These are phyloP conservation scores for Synergus gifuensis DNA, from an alignment of 2,888 invertebrate species.

Conservation along the genomic window DNA sequence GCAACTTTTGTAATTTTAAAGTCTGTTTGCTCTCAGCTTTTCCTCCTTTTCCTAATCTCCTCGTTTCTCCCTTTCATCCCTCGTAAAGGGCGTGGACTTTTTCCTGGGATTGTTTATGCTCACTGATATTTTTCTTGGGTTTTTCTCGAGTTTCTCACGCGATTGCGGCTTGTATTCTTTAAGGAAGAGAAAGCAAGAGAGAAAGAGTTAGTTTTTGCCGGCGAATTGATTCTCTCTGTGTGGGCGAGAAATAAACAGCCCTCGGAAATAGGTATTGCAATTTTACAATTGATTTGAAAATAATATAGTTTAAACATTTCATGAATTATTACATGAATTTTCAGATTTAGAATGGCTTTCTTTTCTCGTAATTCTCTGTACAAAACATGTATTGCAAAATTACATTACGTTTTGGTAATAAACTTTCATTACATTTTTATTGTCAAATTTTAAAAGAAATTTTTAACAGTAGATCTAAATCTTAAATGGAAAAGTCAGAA, in stretches of 20 bases:
- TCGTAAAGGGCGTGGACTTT: conserved; percentile 13
- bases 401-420: too few relatives aligned
- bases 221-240: conserved; percentile 3
- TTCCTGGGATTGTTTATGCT: conserved; percentile 33
- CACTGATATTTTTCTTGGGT: conserved; percentile 5
- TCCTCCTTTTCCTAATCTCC: conserved; percentile 37
- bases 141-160: neutral
- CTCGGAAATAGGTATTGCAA: neutral
- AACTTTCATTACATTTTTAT: too few relatives aligned
- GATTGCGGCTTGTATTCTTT: neutral
- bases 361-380: too few relatives aligned
- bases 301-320: neutral
- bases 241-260: neutral
- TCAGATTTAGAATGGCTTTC: too few relatives aligned
- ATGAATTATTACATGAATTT: neutral
- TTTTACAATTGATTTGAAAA: neutral
- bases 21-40: conserved; percentile 29
- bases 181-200: neutral
- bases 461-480: too few relatives aligned
- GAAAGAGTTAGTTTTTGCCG: neutral
- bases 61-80: conserved; percentile 25
- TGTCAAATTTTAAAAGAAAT: too few relatives aligned
- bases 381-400: too few relatives aligned
- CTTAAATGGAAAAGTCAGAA: too few relatives aligned
- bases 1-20: conserved; percentile 39